Conservation (phyloP, 2,113 vertebrate species). For the Lophura nycthemera region DNA sequence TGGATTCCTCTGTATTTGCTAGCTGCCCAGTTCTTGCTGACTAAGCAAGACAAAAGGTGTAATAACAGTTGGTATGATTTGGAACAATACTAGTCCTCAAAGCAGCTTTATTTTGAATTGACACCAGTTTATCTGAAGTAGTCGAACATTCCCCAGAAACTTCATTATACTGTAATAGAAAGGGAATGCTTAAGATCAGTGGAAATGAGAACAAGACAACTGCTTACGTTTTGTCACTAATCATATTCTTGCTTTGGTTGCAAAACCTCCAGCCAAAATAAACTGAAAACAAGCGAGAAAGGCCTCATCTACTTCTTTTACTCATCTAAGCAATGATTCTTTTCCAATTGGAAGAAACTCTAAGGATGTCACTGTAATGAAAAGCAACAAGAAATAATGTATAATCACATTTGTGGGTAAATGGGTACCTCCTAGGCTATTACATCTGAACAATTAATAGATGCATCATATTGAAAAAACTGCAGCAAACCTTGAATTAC, state of each 20-base stretch:
- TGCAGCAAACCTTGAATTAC: neutral
- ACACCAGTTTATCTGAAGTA: neutral
- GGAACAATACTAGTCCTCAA: neutral
- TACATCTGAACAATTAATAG: neutral
- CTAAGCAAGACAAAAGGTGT: neutral
- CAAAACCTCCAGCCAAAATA: neutral
- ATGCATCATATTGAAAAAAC: neutral
- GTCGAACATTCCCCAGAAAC: neutral
- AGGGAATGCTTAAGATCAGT: neutral
- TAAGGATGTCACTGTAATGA: neutral
- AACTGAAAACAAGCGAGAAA: neutral
- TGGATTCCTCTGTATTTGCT: neutral
- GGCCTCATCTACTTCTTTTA: neutral
- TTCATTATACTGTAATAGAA: neutral
- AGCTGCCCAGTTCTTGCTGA: neutral
- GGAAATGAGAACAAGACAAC: neutral
- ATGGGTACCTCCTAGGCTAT: neutral
- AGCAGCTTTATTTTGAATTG: neutral
- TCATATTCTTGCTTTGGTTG: neutral
- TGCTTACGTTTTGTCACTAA: neutral
- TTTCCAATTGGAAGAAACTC: neutral
- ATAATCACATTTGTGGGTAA: neutral
- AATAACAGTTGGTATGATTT: neutral
- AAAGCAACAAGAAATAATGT: neutral
- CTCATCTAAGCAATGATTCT: neutral